phyloP scores from a whole-genome alignment of 2,888 invertebrate species.

The Lithophane leautieri region DNA sequence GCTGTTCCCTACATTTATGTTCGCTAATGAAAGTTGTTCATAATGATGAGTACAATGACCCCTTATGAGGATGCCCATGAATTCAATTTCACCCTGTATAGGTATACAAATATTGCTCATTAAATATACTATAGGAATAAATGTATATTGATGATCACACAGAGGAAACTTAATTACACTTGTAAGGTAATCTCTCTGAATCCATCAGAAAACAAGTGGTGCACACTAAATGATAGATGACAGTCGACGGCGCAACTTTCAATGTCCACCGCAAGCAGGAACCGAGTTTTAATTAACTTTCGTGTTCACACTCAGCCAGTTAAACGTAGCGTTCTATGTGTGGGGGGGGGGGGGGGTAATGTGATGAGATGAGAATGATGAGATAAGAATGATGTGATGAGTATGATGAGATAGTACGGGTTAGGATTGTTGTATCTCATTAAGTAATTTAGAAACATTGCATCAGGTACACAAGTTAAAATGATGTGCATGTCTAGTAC shows the following conservation, averaged over 20 bases:
- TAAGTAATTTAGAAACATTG: not conserved
- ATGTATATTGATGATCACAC: not conserved
- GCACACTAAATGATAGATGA: conserved; percentile 15
- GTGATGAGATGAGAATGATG: not conserved
- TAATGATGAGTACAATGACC: too few relatives aligned
- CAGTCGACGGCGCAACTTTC: conserved; percentile 36
- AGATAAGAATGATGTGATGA: not conserved
- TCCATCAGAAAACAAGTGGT: conserved; percentile 4
- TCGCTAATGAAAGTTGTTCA: too few relatives aligned
- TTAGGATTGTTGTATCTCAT: not conserved
- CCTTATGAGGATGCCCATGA: too few relatives aligned
- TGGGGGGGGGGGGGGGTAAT: not conserved
- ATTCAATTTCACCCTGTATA: too few relatives aligned
- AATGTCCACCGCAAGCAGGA: conserved; percentile 22
- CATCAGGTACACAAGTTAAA: not conserved
- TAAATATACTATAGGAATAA: too few relatives aligned
- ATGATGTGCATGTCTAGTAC: not conserved
- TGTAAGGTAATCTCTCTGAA: conserved; percentile 5
- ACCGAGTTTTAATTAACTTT: conserved; percentile 51
- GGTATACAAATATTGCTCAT: too few relatives aligned
- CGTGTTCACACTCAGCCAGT: conserved; percentile 30
- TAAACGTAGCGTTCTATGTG: conserved; percentile 2
- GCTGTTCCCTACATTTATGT: too few relatives aligned
- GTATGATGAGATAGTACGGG: not conserved
- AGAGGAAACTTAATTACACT: not conserved